Conservation (phyloP, 1,140 invertebrate species). For the Nomia melanderi region DNA sequence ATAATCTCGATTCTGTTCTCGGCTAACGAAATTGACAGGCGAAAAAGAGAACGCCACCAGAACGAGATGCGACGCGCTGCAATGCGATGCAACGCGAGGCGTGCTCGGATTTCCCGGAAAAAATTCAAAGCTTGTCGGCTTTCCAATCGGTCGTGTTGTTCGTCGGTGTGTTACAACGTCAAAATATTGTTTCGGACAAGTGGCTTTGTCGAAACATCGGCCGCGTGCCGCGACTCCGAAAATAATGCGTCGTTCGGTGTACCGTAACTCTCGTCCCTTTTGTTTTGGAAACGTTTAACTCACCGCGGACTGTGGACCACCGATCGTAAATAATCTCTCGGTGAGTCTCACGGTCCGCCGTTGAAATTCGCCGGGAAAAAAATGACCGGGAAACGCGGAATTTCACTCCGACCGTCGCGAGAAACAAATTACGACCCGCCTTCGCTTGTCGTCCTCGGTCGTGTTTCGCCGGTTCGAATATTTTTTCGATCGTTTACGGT, state of each 20-base stretch:
- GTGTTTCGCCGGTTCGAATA: neutral
- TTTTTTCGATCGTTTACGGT: neutral
- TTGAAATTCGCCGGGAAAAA: neutral
- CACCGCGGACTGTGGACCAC: neutral
- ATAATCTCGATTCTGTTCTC: neutral
- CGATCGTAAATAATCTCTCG: slow-evolving; percentile 21
- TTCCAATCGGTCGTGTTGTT: slow-evolving; percentile 39
- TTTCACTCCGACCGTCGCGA: too few relatives aligned
- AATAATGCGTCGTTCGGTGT: slow-evolving; percentile 25
- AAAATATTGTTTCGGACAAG: slow-evolving; percentile 48
- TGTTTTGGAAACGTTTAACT: slow-evolving; percentile 41
- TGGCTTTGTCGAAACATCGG: slow-evolving; percentile 37
- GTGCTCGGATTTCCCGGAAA: slow-evolving; percentile 10
- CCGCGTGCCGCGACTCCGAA: slow-evolving; percentile 27
- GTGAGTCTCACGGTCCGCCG: neutral
- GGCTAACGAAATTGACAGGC: neutral
- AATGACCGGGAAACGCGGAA: neutral
- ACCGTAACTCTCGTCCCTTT: slow-evolving; percentile 33
- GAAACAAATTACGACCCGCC: too few relatives aligned
- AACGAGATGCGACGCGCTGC: too few relatives aligned
- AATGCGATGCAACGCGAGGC: too few relatives aligned
- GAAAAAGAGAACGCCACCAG: neutral
- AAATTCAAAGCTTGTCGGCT: slow-evolving; percentile 40
- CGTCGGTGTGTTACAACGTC: slow-evolving; percentile 31
- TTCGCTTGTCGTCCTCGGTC: too few relatives aligned